Conservation (phyloP, 2,888 invertebrate species). For the Plebejus melissa region DNA sequence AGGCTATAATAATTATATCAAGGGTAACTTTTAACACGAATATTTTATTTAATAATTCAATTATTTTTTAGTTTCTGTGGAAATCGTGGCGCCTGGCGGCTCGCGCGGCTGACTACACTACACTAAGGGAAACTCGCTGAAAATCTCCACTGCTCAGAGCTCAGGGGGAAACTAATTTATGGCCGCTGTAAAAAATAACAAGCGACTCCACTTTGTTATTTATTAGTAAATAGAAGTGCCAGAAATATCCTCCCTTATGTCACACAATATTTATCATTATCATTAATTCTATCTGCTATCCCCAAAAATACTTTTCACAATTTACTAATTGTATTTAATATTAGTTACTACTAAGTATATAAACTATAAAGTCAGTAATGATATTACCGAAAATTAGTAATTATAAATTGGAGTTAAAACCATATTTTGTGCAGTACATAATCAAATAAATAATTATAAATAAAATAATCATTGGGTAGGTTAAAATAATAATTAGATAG, state of each 20-base stretch:
- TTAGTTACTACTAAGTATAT: not conserved
- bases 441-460: too few species aligned
- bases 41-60: not conserved
- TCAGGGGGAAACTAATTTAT: conserved; percentile 11
- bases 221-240: not conserved
- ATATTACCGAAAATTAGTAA: too few species aligned
- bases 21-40: not conserved
- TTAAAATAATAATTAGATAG: too few species aligned
- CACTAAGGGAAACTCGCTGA: not conserved
- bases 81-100: not conserved
- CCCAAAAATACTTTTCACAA: not conserved
- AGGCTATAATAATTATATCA: not conserved
- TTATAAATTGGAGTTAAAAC: too few species aligned
- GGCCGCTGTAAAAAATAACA: conserved; percentile 4
- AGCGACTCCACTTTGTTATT: conserved; percentile 4
- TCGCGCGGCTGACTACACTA: not conserved
- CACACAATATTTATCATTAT: not conserved
- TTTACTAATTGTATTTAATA: not conserved
- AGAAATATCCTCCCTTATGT: not conserved
- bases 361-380: not conserved
- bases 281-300: not conserved
- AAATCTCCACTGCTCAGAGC: not conserved
- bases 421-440: too few species aligned
- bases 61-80: not conserved
- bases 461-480: too few species aligned